Evolutionary conservation across 2,113 vertebrate species (phyloP).

Genomic region (Tretioscincus oriximinensis): DNA sequence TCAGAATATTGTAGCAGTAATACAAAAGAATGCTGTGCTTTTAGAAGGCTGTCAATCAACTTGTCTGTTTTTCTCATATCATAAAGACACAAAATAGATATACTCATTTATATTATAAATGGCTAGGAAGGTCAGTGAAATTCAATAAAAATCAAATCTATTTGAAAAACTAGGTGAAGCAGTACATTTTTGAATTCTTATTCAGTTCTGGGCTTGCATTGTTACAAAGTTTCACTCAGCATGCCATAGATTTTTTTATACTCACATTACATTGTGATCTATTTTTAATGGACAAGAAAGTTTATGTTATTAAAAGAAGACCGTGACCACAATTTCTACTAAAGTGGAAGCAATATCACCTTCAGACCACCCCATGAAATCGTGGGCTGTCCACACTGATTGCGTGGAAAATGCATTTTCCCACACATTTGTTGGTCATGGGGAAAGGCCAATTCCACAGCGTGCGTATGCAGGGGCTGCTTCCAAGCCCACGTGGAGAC

Average conservation of each 20-base stretch:
- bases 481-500: no score
- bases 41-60: neutral
- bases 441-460: no score
- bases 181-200: conserved; percentile 41
- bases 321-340: neutral
- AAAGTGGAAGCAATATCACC: no score
- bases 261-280: conserved; percentile 49
- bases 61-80: conserved; percentile 13
- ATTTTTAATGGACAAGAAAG: conserved; percentile 57
- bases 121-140: conserved; percentile 40
- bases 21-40: conserved; percentile 23
- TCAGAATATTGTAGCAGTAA: conserved; percentile 24
- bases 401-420: no score
- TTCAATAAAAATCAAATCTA: conserved; percentile 41
- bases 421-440: no score
- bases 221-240: conserved; percentile 46
- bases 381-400: no score
- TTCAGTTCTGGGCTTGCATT: conserved; percentile 44
- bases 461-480: no score
- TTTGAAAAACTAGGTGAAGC: conserved; percentile 50
- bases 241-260: conserved; percentile 21
- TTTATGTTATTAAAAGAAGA: conserved; percentile 63
- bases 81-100: conserved; percentile 37
- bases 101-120: conserved; percentile 36
- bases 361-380: no score